Conservation (phyloP, 2,888 invertebrate genomes). For the Catonia carolina region DNA sequence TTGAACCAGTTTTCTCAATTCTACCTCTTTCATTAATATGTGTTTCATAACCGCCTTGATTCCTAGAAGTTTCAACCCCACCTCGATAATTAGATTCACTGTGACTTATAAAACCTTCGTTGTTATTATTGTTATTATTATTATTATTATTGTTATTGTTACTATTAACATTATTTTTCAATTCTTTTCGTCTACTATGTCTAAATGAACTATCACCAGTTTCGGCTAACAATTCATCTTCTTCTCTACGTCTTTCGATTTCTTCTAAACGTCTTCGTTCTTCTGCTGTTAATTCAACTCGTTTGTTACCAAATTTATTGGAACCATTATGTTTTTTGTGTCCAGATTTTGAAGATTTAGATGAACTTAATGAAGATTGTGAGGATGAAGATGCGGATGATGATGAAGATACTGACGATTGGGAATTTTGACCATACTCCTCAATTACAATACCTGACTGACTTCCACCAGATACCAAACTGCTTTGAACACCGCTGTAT, state of each 20-base stretch:
- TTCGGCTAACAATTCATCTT: conserved; percentile 29
- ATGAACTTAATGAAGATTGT: conserved; percentile 19
- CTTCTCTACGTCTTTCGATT: conserved; percentile 26
- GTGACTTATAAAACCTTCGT: too few relatives aligned
- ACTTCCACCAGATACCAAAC: conserved; percentile 22
- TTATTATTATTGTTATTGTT: too few relatives aligned
- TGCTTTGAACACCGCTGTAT: conserved; percentile 24
- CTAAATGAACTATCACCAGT: conserved; percentile 30
- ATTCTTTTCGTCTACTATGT: conserved; percentile 25
- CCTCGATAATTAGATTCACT: not conserved
- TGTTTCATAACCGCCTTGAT: conserved; percentile 2
- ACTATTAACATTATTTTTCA: not conserved
- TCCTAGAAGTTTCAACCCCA: not conserved
- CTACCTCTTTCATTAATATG: conserved; percentile 20
- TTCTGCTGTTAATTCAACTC: conserved; percentile 38
- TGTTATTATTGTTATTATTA: too few relatives aligned
- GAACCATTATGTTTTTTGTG: conserved; percentile 7
- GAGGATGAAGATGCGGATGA: conserved; percentile 7
- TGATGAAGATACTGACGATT: conserved; percentile 17
- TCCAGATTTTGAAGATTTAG: conserved; percentile 11
- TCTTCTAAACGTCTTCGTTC: conserved; percentile 39
- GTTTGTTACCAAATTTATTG: not conserved
- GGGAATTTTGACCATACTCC: not conserved
- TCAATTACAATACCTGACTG: conserved; percentile 4
- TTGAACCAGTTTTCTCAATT: not conserved